Percentiles rank a stretch among this genome's conserved stretches.
phyloP scores from a whole-genome alignment of 2,797 vertebrate genomes.

The Microctenopoma lineatum region DNA sequence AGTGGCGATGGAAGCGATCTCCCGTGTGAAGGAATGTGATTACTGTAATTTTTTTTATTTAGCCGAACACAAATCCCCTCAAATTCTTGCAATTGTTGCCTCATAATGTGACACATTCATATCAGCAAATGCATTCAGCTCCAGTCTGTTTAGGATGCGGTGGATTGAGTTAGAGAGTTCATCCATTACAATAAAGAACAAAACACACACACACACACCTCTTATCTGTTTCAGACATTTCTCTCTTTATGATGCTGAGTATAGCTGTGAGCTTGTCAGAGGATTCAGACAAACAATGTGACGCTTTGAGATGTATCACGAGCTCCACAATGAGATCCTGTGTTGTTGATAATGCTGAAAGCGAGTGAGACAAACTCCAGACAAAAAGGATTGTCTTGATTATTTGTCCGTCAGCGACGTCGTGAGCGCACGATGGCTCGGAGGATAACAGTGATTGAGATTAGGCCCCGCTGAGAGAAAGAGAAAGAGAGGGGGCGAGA shows the following conservation, averaged over 20 bases:
- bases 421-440: slow-evolving; percentile 57
- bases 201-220: slow-evolving; percentile 38
- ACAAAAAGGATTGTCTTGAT: slow-evolving; percentile 76
- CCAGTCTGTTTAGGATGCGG: slow-evolving; percentile 41
- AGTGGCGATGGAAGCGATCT: slow-evolving; percentile 29
- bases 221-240: slow-evolving; percentile 69
- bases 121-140: slow-evolving; percentile 55
- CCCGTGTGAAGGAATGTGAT: slow-evolving; percentile 57
- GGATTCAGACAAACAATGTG: slow-evolving; percentile 66
- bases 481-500: slow-evolving; percentile 20
- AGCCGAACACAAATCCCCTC: slow-evolving; percentile 60
- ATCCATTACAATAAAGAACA: slow-evolving; percentile 72
- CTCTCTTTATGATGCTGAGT: slow-evolving; percentile 62
- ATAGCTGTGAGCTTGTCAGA: slow-evolving; percentile 64
- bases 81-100: slow-evolving; percentile 79
- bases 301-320: slow-evolving; percentile 60
- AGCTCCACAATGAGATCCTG: slow-evolving; percentile 66
- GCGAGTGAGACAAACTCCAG: slow-evolving; percentile 59
- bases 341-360: slow-evolving; percentile 60
- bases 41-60: slow-evolving; percentile 29
- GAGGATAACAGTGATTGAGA: slow-evolving; percentile 72
- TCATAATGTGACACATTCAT: slow-evolving; percentile 73
- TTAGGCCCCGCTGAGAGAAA: slow-evolving; percentile 68
- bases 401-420: slow-evolving; percentile 71
- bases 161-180: slow-evolving; percentile 67